These are phyloP conservation scores for Halcyon smyrnensis DNA, from an alignment of 2,797 vertebrate genomes.

Conservation along the genomic window DNA sequence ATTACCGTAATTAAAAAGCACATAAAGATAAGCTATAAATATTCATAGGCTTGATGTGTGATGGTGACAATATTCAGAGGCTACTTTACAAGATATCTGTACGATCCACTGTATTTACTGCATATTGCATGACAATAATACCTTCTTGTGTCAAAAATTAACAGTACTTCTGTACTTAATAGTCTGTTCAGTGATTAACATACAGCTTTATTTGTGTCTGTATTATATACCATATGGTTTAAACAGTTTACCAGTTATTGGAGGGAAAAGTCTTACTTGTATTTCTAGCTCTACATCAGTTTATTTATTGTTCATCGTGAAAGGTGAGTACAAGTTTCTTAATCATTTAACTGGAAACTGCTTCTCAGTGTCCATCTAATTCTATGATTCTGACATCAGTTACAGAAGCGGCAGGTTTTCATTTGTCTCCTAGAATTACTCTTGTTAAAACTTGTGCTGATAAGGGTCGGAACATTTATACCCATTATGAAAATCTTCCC, in stretches of 20 bases:
- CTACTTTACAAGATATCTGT: background rate
- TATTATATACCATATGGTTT: background rate
- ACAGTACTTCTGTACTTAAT: background rate
- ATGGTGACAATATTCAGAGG: background rate
- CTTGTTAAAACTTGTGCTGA: background rate
- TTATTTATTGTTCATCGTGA: background rate
- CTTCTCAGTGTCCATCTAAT: background rate
- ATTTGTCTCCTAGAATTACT: background rate
- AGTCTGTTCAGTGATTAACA: background rate
- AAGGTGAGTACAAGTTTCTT: background rate
- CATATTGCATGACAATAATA: rapidly evolving
- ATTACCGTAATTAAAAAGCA: background rate
- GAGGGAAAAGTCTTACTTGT: background rate
- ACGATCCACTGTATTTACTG: background rate
- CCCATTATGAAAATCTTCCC: background rate
- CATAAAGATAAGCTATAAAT: background rate
- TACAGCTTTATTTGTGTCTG: background rate
- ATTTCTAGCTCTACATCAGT: background rate
- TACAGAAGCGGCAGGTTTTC: background rate
- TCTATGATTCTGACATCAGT: background rate
- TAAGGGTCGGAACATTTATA: background rate
- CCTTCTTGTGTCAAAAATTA: background rate
- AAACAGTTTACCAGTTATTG: background rate
- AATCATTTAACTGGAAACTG: background rate
- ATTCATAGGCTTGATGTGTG: background rate